phyloP scores from a whole-genome alignment of 2,888 invertebrate genomes.

The Plagodis pulveraria region DNA sequence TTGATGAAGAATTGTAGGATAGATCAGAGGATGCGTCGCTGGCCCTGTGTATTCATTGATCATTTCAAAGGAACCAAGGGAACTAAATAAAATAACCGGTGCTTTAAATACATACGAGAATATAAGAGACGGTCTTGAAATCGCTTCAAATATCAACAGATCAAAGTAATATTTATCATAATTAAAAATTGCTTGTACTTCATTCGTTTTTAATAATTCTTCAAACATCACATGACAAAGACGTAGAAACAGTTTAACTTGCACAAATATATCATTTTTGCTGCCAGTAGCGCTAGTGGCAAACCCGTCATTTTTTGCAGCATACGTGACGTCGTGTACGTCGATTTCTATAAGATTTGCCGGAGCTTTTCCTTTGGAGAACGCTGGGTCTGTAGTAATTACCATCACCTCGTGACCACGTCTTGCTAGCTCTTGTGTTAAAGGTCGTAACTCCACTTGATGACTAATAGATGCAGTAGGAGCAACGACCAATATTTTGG shows the following conservation, averaged over 20 bases:
- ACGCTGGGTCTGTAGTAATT: slow-evolving; percentile 7
- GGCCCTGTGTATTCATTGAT: slow-evolving; percentile 36
- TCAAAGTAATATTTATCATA: slow-evolving; percentile 36
- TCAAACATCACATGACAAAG: slow-evolving; percentile 2
- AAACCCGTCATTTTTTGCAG: not conserved
- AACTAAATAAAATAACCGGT: slow-evolving; percentile 48
- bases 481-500: slow-evolving; percentile 7
- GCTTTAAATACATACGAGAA: slow-evolving; percentile 44
- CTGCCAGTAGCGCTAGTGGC: not conserved
- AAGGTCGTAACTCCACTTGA: slow-evolving; percentile 9
- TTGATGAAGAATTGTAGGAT: slow-evolving; percentile 33
- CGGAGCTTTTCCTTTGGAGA: not conserved
- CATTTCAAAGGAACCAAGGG: slow-evolving; percentile 39
- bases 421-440: not conserved
- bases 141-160: slow-evolving; percentile 48
- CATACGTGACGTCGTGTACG: not conserved
- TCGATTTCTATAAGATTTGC: slow-evolving; percentile 2
- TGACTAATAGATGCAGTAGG: slow-evolving; percentile 10
- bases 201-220: not conserved
- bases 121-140: slow-evolving; percentile 33
- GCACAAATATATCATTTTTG: not conserved
- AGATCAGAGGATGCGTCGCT: slow-evolving; percentile 37
- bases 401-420: slow-evolving; percentile 11
- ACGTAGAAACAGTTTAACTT: not conserved
- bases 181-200: slow-evolving; percentile 1